These are phyloP conservation scores for Tinamus major DNA, from an alignment of 2,797 vertebrate genomes.

Conservation along the genomic window DNA sequence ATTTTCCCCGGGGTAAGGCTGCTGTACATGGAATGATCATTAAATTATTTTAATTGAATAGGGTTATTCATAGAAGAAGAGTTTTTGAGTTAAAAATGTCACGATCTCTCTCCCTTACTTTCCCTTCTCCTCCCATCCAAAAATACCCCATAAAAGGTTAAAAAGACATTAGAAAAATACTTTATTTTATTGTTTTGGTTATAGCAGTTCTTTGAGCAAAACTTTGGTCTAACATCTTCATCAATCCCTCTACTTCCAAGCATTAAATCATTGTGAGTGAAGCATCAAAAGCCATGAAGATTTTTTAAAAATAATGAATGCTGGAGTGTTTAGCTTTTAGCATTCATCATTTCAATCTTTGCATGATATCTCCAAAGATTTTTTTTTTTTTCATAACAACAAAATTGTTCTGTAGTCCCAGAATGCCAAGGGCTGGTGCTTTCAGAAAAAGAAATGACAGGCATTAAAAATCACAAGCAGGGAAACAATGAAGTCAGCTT, in stretches of 20 bases:
- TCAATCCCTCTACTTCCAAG: background rate
- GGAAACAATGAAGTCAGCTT: background rate
- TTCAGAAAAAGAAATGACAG: background rate
- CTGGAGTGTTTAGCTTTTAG: background rate
- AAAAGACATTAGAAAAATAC: background rate
- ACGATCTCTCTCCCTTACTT: background rate
- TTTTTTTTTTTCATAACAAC: conserved; percentile 16
- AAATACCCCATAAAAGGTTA: background rate
- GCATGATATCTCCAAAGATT: background rate
- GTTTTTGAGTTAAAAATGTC: background rate
- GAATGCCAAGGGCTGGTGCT: background rate
- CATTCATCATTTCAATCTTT: background rate
- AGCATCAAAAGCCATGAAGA: background rate
- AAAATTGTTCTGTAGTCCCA: background rate
- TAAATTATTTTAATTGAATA: background rate
- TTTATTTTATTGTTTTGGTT: background rate
- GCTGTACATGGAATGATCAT: background rate
- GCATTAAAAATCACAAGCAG: background rate
- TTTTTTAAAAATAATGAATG: background rate
- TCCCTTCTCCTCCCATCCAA: too few relatives aligned
- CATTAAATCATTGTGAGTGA: background rate
- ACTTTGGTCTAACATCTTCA: background rate
- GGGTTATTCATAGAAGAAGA: background rate
- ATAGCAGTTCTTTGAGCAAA: background rate
- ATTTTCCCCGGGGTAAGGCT: background rate